Conservation (phyloP, 2,888 invertebrate genomes). For the Oscheius onirici region DNA sequence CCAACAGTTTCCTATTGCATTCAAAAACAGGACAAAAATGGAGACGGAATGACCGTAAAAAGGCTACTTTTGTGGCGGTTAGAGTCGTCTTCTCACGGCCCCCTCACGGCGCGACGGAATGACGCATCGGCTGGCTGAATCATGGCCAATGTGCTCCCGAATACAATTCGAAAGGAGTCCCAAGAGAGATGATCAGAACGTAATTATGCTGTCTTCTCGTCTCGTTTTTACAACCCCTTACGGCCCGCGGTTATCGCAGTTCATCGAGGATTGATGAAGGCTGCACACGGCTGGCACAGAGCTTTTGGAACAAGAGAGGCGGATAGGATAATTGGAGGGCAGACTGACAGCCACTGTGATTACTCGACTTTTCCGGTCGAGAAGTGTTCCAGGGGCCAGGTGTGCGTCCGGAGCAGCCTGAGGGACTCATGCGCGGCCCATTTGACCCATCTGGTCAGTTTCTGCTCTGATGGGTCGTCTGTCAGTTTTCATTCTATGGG, state of each 20-base stretch:
- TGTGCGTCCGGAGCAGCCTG: background rate
- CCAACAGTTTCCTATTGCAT: no score
- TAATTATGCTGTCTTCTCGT: slow-evolving; percentile 13
- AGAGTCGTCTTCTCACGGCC: no score
- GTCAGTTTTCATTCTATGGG: slow-evolving; percentile 7
- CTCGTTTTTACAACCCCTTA: slow-evolving; percentile 6
- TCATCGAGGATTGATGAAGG: background rate
- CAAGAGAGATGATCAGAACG: background rate
- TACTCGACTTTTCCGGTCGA: slow-evolving; percentile 10
- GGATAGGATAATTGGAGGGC: background rate
- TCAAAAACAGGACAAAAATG: no score
- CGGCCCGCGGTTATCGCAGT: slow-evolving; percentile 5
- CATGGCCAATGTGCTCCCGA: background rate
- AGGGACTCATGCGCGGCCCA: slow-evolving; percentile 21
- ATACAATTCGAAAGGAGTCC: background rate
- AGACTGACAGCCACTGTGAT: background rate
- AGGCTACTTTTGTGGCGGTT: no score
- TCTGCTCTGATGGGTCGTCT: slow-evolving; percentile 15
- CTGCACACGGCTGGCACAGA: slow-evolving; percentile 2
- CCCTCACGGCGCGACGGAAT: no score
- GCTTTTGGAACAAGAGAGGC: background rate
- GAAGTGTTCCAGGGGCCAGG: background rate
- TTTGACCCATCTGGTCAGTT: slow-evolving; percentile 32
- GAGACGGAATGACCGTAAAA: no score
- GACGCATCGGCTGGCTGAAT: background rate